Conservation (phyloP, 1,140 invertebrate species). For the Microplitis demolitor region DNA sequence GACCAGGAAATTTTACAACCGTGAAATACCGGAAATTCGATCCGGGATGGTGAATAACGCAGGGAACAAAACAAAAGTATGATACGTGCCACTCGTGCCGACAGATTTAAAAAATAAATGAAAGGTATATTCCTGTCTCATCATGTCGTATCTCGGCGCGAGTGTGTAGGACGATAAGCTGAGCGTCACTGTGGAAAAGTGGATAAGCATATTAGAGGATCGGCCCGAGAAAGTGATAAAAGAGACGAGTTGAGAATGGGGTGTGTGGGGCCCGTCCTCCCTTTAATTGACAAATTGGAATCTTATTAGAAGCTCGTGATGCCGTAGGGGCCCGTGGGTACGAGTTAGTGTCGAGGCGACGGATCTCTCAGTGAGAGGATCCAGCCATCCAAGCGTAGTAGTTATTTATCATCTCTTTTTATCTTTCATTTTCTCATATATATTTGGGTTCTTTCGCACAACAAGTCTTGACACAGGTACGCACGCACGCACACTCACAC, state of each 20-base stretch:
- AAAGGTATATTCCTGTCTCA: constrained; percentile 26
- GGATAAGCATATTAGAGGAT: constrained; percentile 9
- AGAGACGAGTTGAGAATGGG: constrained; percentile 20
- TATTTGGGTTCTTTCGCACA: neutral
- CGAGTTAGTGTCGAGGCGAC: constrained; percentile 26
- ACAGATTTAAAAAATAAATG: constrained; percentile 30
- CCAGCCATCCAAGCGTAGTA: neutral
- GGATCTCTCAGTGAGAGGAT: constrained; percentile 21
- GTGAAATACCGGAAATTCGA: constrained; percentile 31
- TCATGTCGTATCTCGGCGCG: no score
- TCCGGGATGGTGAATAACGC: constrained; percentile 16
- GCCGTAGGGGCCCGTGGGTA: constrained; percentile 27
- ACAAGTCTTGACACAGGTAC: no score
- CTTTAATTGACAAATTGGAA: constrained; percentile 72
- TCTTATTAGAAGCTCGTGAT: constrained; percentile 65
- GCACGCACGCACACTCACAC: no score
- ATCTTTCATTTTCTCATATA: neutral
- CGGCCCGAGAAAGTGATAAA: neutral
- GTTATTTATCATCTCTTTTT: constrained; percentile 12
- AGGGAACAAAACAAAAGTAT: constrained; percentile 30
- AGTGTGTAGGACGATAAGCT: constrained; percentile 8
- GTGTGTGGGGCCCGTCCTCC: constrained; percentile 50
- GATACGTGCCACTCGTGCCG: constrained; percentile 30
- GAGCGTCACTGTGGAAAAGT: constrained; percentile 20
- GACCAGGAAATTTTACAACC: constrained; percentile 26